phyloP scores from a whole-genome alignment of 2,797 vertebrate genomes.

The Liparis tanakae region DNA sequence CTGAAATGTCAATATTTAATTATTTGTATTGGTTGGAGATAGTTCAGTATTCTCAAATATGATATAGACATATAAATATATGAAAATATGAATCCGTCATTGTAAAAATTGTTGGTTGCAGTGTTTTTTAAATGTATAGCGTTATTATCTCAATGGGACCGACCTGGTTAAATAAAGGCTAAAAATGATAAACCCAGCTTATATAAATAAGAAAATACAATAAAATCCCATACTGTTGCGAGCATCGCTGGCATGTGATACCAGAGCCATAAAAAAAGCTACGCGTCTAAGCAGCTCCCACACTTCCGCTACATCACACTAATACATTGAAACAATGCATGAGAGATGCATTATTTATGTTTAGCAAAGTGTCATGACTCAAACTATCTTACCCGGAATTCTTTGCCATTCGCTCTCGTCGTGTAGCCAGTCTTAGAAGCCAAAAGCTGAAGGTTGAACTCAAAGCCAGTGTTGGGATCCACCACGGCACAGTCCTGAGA shows the following conservation, averaged over 20 bases:
- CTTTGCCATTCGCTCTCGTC: conserved; percentile 80
- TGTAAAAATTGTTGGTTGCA: neutral
- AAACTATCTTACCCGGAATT: conserved; percentile 83
- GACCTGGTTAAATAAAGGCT: too few relatives aligned
- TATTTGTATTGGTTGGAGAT: neutral
- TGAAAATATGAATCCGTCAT: neutral
- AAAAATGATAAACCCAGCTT: neutral
- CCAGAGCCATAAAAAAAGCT: neutral
- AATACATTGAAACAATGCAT: neutral
- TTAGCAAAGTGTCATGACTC: neutral
- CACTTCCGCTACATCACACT: neutral
- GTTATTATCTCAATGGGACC: too few relatives aligned
- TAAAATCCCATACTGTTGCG: neutral
- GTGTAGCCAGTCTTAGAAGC: conserved; percentile 80
- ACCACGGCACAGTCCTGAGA: conserved; percentile 87
- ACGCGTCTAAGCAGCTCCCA: neutral
- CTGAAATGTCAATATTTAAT: too few relatives aligned
- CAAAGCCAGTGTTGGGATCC: conserved; percentile 91
- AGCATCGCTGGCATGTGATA: neutral
- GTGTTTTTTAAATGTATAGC: rapidly evolving
- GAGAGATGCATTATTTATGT: neutral
- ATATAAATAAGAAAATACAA: neutral
- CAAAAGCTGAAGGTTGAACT: conserved; percentile 88
- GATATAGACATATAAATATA: too few relatives aligned
- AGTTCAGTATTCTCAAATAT: neutral